A percentile compares a stretch with the other conserved stretches of the same genome.
phyloP scores from a whole-genome alignment of 2,797 vertebrate species.

The Chelidonichthys spinosus region DNA sequence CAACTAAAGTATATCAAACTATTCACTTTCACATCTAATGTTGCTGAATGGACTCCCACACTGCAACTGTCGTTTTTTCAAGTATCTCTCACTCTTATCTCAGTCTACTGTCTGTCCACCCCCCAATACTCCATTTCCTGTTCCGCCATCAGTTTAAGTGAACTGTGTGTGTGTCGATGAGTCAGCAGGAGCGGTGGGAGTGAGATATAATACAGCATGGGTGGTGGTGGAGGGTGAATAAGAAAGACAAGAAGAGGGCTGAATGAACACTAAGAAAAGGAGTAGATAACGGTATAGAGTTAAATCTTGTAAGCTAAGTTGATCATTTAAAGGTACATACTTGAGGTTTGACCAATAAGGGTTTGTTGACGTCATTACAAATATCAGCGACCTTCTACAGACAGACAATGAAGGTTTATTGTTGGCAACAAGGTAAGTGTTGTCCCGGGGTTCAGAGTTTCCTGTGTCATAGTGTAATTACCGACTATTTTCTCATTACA shows the following conservation, averaged over 20 bases:
- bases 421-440: neutral
- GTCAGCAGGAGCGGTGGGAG: conserved; percentile 58
- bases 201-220: conserved; percentile 40
- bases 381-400: neutral
- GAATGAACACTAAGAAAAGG: conserved; percentile 23
- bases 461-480: neutral
- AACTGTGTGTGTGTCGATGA: conserved; percentile 53
- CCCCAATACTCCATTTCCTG: conserved; percentile 49
- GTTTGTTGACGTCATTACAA: conserved; percentile 8
- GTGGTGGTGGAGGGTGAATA: neutral
- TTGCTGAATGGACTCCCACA: conserved; percentile 65
- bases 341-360: conserved; percentile 18
- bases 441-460: neutral
- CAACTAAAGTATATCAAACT: conserved; percentile 8
- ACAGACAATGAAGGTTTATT: neutral
- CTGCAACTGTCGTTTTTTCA: conserved; percentile 56
- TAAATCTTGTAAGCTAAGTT: neutral
- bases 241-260: conserved; percentile 14
- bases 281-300: neutral
- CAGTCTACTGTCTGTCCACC: conserved; percentile 50
- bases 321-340: neutral
- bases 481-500: neutral
- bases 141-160: conserved; percentile 41
- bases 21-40: conserved; percentile 34
- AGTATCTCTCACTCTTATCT: conserved; percentile 62